phyloP scores from a whole-genome alignment of 2,113 vertebrate genomes.

The Fukomys damarensis region DNA sequence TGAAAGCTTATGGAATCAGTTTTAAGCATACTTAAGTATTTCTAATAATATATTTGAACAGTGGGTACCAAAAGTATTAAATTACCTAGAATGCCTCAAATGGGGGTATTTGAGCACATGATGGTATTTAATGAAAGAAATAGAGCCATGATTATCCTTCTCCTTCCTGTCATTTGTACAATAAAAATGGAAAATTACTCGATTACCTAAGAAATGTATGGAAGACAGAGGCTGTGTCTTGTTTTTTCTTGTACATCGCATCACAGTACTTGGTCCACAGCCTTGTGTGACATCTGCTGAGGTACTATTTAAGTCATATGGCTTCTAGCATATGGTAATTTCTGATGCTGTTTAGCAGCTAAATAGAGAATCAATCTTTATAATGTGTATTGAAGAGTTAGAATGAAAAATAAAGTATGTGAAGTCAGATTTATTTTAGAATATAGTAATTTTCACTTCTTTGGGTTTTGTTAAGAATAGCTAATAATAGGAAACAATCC shows the following conservation, averaged over 20 bases:
- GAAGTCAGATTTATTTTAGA: conserved; percentile 15
- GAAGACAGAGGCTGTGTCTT: conserved; percentile 37
- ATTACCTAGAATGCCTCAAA: not conserved
- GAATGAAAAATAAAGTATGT: not conserved
- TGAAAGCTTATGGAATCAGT: conserved; percentile 2
- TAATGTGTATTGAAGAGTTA: not conserved
- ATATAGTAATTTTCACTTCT: not conserved
- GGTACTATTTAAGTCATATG: conserved; percentile 54
- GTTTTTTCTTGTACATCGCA: not conserved
- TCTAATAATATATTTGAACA: conserved; percentile 7
- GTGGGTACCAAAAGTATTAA: not conserved
- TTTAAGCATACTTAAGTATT: not conserved
- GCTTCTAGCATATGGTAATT: conserved; percentile 57
- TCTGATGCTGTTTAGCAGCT: conserved; percentile 40
- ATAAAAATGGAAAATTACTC: conserved; percentile 68
- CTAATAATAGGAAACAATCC: not conserved
- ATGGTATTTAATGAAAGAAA: conserved; percentile 27
- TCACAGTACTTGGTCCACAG: not conserved
- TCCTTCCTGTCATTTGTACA: not conserved
- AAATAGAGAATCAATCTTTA: conserved; percentile 43
- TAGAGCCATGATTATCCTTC: not conserved
- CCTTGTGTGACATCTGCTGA: conserved; percentile 53
- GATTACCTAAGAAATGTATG: conserved; percentile 55
- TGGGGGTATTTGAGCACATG: not conserved
- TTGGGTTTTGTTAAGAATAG: not conserved